phyloP scores from a whole-genome alignment of 2,888 invertebrate genomes.

The Ischnus inquisitorius region DNA sequence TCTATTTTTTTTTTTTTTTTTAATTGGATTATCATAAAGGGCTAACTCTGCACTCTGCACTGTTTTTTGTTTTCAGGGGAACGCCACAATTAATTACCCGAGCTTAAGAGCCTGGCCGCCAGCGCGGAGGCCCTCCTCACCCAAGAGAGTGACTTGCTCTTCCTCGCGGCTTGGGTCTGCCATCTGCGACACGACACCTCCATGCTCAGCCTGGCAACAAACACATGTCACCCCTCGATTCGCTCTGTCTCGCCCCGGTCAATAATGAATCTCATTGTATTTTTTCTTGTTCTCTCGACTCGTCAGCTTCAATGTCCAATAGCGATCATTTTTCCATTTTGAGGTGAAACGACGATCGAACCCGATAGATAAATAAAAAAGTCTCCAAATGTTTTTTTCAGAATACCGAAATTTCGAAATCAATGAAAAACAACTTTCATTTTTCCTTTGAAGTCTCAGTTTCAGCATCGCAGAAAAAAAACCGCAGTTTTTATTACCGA shows the following conservation, averaged over 20 bases:
- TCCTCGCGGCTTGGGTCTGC: constrained; percentile 98
- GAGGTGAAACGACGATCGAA: neutral
- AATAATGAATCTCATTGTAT: constrained; percentile 59
- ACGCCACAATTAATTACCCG: constrained; percentile 92
- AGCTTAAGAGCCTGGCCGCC: constrained; percentile 98
- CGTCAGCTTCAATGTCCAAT: constrained; percentile 58
- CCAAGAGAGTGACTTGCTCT: constrained; percentile 97
- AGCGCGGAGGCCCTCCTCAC: constrained; percentile 97
- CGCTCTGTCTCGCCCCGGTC: constrained; percentile 81
- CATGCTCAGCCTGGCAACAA: constrained; percentile 91
- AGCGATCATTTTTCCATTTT: constrained; percentile 2
- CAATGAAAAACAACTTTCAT: neutral
- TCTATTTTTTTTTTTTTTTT: neutral
- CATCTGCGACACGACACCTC: constrained; percentile 94
- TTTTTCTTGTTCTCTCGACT: constrained; percentile 47
- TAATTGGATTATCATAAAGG: constrained; percentile 31
- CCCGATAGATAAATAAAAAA: too few relatives aligned
- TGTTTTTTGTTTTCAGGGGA: constrained; percentile 71
- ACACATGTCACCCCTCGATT: constrained; percentile 85
- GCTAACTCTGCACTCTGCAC: constrained; percentile 77
- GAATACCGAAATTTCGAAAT: too few relatives aligned
- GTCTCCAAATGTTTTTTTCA: too few relatives aligned
- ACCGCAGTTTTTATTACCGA: too few relatives aligned
- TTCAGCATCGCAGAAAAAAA: too few relatives aligned
- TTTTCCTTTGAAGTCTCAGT: neutral